These are phyloP conservation scores for Rhabditoides inermis DNA, from an alignment of 2,888 invertebrate species.

Conservation along the genomic window DNA sequence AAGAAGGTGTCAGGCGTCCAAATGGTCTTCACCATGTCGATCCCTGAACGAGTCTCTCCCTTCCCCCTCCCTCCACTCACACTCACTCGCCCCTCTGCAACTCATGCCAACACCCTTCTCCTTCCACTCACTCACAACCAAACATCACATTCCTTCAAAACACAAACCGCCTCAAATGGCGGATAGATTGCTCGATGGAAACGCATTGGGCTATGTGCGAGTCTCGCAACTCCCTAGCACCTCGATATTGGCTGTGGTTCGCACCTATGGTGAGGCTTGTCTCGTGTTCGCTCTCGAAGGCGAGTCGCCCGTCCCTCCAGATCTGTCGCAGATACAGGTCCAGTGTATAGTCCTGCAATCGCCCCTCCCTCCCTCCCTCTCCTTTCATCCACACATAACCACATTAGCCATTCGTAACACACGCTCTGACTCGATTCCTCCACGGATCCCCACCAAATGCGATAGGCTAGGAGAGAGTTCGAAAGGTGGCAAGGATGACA, in stretches of 20 bases:
- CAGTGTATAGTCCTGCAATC: conserved; percentile 48
- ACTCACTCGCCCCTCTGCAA: conserved; percentile 21
- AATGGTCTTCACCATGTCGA: conserved; percentile 51
- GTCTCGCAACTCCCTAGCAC: no score
- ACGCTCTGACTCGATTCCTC: no score
- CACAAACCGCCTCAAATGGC: no score
- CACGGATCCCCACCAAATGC: no score
- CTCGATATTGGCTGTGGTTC: neutral
- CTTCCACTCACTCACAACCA: conserved; percentile 25
- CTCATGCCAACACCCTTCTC: conserved; percentile 10
- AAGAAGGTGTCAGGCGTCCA: conserved; percentile 52
- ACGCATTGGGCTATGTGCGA: no score
- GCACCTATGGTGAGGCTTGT: conserved; percentile 11
- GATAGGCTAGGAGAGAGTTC: no score
- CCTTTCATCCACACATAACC: no score
- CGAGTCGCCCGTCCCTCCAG: conserved; percentile 48
- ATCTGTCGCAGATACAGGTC: conserved; percentile 51
- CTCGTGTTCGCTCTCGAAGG: conserved; percentile 16
- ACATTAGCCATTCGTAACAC: no score
- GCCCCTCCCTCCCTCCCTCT: neutral
- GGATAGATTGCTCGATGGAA: no score
- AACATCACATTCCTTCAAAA: conserved; percentile 21
- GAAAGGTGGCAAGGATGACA: neutral
- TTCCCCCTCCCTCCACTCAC: conserved; percentile 11
- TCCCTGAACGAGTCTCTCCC: conserved; percentile 23